Percentiles rank a stretch among this genome's conserved stretches.
These are phyloP conservation scores for Thripadectes ignobilis DNA, from an alignment of 2,797 vertebrate genomes.

Conservation along the genomic window DNA sequence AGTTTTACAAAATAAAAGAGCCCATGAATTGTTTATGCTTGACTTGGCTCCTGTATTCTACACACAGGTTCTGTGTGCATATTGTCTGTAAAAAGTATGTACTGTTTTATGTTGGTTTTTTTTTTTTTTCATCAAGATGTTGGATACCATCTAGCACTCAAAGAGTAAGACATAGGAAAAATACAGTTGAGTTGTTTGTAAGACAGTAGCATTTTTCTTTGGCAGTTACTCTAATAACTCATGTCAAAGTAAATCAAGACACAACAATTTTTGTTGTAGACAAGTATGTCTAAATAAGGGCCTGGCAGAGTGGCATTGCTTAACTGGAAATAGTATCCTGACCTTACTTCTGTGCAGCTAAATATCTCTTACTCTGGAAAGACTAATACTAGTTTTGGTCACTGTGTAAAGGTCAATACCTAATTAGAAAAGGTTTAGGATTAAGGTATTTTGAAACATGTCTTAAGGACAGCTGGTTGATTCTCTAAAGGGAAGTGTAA, in stretches of 20 bases:
- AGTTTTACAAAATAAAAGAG: conserved; percentile 71
- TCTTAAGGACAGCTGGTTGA: background rate
- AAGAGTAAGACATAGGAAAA: background rate
- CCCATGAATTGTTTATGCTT: background rate
- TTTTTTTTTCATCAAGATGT: background rate
- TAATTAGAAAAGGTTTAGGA: conserved; percentile 56
- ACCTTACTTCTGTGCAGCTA: conserved; percentile 32
- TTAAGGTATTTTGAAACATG: conserved; percentile 32
- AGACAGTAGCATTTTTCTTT: background rate
- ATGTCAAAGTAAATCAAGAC: conserved; percentile 15
- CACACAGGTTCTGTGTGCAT: background rate
- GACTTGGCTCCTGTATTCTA: background rate
- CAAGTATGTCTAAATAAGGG: conserved; percentile 44
- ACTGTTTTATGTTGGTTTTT: background rate
- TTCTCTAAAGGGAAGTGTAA: background rate
- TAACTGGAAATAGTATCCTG: conserved; percentile 49
- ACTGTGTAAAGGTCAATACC: conserved; percentile 26
- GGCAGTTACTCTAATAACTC: background rate
- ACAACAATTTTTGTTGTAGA: background rate
- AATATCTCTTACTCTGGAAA: conserved; percentile 12
- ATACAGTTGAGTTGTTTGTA: background rate
- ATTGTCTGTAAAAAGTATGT: background rate
- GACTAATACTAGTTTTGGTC: conserved; percentile 20
- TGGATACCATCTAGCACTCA: background rate
- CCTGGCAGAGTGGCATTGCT: conserved; percentile 7